Conservation (phyloP, 2,797 vertebrate species). For the Trachurus trachurus region DNA sequence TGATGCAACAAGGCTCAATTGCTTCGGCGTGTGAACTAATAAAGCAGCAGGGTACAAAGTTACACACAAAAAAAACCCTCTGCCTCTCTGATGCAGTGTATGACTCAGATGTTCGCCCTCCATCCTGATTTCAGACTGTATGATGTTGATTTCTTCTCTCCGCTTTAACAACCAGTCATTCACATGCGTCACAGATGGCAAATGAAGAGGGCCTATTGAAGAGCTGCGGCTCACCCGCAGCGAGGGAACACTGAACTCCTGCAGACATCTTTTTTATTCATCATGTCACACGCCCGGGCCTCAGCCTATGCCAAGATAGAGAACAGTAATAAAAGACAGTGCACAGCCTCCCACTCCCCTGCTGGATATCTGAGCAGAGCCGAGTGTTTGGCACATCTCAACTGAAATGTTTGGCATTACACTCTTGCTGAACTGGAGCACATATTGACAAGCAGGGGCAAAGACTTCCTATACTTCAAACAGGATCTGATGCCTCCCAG, state of each 20-base stretch:
- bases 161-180: constrained; percentile 29
- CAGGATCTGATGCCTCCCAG: constrained; percentile 10
- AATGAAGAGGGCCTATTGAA: constrained; percentile 35
- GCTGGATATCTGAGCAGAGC: constrained; percentile 41
- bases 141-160: constrained; percentile 36
- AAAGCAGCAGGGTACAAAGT: constrained; percentile 26
- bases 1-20: constrained; percentile 69
- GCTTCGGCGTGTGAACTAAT: constrained; percentile 49
- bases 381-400: constrained; percentile 48
- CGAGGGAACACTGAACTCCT: constrained; percentile 46
- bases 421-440: constrained; percentile 30
- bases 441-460: constrained; percentile 57
- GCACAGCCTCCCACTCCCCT: constrained; percentile 45
- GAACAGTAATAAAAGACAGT: constrained; percentile 45
- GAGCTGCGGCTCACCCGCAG: constrained; percentile 42
- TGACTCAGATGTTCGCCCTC: constrained; percentile 31
- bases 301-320: constrained; percentile 37
- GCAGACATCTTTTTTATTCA: constrained; percentile 57
- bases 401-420: constrained; percentile 58
- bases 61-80: neutral
- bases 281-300: constrained; percentile 38
- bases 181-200: constrained; percentile 42
- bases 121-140: constrained; percentile 37
- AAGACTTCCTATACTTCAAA: constrained; percentile 25
- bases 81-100: constrained; percentile 20